phyloP scores from a whole-genome alignment of 2,113 vertebrate species.

The Scatophagus argus region DNA sequence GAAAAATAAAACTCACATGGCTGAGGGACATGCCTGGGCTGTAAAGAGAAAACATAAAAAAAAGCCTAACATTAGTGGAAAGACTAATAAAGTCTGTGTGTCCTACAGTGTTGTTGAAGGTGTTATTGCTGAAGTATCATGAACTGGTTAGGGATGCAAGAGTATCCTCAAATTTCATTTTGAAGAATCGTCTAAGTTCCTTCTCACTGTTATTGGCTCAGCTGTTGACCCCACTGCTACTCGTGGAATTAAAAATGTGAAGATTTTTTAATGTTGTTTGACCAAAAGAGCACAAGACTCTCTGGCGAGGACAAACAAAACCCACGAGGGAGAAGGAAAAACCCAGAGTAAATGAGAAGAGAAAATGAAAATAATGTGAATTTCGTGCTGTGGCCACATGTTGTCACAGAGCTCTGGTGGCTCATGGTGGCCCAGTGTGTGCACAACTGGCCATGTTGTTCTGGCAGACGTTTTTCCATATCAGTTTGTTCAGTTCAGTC shows the following conservation, averaged over 20 bases:
- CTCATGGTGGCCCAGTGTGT: not conserved
- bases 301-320: not conserved
- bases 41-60: slow-evolving; percentile 42
- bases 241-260: not conserved
- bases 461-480: too few relatives aligned
- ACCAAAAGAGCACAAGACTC: not conserved
- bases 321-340: not conserved
- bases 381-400: not conserved
- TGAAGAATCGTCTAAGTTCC: not conserved
- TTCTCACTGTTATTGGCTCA: slow-evolving; percentile 12
- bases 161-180: slow-evolving; percentile 11
- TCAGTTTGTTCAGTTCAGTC: slow-evolving; percentile 1
- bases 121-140: slow-evolving; percentile 19
- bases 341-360: not conserved
- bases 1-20: slow-evolving; percentile 34
- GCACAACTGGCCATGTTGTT: not conserved
- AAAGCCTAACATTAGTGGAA: slow-evolving; percentile 31
- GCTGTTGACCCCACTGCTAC: not conserved
- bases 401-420: not conserved
- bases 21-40: slow-evolving; percentile 35
- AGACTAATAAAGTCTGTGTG: slow-evolving; percentile 23
- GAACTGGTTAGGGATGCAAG: slow-evolving; percentile 5
- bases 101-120: slow-evolving; percentile 15
- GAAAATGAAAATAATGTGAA: not conserved
- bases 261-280: not conserved